Percentiles rank a stretch among this genome's conserved stretches.
Evolutionary conservation across 1,140 invertebrate genomes (phyloP).

Genomic region (Drosophila paulistorum): DNA sequence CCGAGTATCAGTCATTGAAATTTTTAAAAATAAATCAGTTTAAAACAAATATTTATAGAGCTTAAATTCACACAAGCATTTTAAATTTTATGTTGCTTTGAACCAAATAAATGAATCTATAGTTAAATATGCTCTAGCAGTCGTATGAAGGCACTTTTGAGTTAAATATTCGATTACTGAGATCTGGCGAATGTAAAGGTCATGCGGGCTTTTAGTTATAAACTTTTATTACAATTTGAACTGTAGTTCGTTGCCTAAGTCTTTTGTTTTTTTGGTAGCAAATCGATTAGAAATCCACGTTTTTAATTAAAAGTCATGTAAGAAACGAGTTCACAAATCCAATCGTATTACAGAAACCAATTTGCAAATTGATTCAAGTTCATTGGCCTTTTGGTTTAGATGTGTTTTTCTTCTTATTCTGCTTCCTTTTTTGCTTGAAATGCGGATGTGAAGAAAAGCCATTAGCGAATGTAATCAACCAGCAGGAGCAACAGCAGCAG

Average conservation of each 20-base stretch:
- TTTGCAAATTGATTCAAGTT: background rate
- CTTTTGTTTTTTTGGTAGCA: constrained; percentile 53
- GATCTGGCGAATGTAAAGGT: too few relatives aligned
- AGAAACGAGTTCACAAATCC: background rate
- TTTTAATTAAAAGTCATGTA: background rate
- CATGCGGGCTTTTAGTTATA: background rate
- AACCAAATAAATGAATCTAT: background rate
- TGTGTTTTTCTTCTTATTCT: background rate
- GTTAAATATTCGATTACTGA: too few relatives aligned
- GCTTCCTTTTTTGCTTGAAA: background rate
- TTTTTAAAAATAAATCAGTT: too few relatives aligned
- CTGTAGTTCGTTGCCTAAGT: constrained; percentile 55
- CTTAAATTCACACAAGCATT: too few relatives aligned
- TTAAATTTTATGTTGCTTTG: too few relatives aligned
- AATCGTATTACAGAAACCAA: background rate
- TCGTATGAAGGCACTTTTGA: too few relatives aligned
- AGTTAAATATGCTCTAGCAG: background rate
- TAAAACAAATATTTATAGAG: too few relatives aligned
- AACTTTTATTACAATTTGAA: background rate
- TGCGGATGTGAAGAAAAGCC: constrained; percentile 15
- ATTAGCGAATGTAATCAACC: constrained; percentile 18
- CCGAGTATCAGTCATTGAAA: too few relatives aligned
- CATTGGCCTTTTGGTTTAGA: background rate
- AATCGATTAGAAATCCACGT: constrained; percentile 2
- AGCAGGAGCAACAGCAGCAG: constrained; percentile 10